These are phyloP conservation scores for Chaetodon auriga DNA, from an alignment of 2,113 vertebrate species.

Conservation along the genomic window DNA sequence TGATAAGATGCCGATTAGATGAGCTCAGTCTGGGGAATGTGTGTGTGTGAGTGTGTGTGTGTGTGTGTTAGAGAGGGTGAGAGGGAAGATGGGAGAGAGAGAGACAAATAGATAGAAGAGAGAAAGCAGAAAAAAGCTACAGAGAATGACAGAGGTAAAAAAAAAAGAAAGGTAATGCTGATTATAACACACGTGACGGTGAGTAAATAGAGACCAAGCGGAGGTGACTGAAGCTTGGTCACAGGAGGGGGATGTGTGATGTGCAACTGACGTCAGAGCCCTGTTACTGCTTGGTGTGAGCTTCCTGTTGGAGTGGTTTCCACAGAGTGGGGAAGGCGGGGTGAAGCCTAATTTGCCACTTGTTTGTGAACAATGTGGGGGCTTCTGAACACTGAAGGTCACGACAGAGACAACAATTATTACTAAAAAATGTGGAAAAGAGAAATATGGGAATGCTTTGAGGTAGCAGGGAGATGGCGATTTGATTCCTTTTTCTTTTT, in stretches of 20 bases:
- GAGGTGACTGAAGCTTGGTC: constrained; percentile 30
- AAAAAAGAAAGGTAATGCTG: background rate
- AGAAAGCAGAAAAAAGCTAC: background rate
- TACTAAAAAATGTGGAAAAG: background rate
- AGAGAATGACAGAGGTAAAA: background rate
- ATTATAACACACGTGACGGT: background rate
- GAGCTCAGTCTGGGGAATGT: constrained; percentile 67
- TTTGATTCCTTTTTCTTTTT: constrained; percentile 10
- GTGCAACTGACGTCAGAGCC: constrained; percentile 54
- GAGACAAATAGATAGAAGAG: constrained; percentile 13
- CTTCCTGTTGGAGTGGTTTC: constrained; percentile 67
- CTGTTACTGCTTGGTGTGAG: constrained; percentile 52
- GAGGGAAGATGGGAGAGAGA: constrained; percentile 6
- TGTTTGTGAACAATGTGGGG: constrained; percentile 26
- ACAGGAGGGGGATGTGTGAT: constrained; percentile 36
- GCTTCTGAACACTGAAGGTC: constrained; percentile 13
- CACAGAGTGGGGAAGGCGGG: constrained; percentile 13
- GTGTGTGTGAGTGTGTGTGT: constrained; percentile 16
- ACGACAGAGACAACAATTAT: background rate
- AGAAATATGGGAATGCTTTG: background rate
- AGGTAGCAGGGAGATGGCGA: background rate
- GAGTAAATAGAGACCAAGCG: background rate
- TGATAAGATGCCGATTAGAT: constrained; percentile 78
- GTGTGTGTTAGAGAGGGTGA: constrained; percentile 2
- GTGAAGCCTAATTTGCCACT: constrained; percentile 22